Evolutionary conservation across 2,113 vertebrate species (phyloP), one percentile per base, ranked within the genome.

Genomic region (Noctilio leporinus): DNA sequence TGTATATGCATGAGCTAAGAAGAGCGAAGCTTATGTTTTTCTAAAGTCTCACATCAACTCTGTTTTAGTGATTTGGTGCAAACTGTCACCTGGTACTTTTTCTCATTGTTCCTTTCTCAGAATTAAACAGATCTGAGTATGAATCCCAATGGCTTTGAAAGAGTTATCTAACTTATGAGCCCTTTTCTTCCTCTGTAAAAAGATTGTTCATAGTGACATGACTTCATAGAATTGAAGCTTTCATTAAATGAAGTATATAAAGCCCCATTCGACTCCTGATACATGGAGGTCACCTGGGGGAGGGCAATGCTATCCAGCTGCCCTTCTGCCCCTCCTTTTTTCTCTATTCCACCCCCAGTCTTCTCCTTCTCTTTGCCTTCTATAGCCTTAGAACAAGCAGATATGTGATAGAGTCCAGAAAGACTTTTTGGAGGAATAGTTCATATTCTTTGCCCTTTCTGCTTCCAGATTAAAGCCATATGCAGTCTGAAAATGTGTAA

Each of bases 31-130:
- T 57, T 15, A 2, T 0, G 55, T 38, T 77, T 35, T 26, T 91
- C 86, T 81, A 65, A 76, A 30, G 33, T 53, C 80, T 94, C 73
- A 59, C 53, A 28, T 86, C 26, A 47, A 45, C 43, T 86, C 22
- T 33, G 45, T 28, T 19, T 51, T 64, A 20, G 4, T 24, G 70
- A 51, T 16, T 67, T 33, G 76, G 55, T 53, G 20, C 35, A 59
- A 38, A 93, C 1, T n/a, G 45, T 40, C 72, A 20, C 6, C 2
- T 11, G 30, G n/a, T 30, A 28, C 19, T 22, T 76, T 91, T 57
- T 57, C 86, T 59, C 40, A 57, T 28, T 24, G 2, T 81, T 26
- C 57, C 24, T 24, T 77, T 70, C 45, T 95, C 59, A 22, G 45
- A 91, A 70, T 43, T 49, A 72, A 85, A 65, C 14, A 81, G 57